A percentile compares a stretch with the other conserved stretches of the same genome.
These are phyloP conservation scores for Polydrusus cervinus DNA, from an alignment of 2,888 invertebrate species.

Conservation along the genomic window DNA sequence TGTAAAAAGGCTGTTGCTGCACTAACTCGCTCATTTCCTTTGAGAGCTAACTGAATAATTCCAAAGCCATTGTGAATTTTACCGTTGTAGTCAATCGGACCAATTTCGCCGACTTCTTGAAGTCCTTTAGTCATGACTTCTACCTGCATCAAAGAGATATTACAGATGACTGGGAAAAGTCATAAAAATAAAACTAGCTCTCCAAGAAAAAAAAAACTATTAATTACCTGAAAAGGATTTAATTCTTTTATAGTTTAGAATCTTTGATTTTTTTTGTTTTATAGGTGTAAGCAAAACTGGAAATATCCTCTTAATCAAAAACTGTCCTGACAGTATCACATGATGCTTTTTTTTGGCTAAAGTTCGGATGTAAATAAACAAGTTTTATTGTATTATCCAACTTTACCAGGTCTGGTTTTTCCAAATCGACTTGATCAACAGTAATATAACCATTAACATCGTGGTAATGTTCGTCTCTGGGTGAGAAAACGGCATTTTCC, in stretches of 20 bases:
- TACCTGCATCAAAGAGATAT: background rate
- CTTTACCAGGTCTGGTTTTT: conserved; percentile 15
- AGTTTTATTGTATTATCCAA: background rate
- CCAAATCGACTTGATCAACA: background rate
- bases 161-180: no score
- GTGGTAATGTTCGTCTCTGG: conserved; percentile 56
- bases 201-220: no score
- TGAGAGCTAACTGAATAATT: conserved; percentile 9
- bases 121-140: conserved; percentile 12
- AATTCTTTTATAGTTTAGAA: no score
- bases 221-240: no score
- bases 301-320: no score
- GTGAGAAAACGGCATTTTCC: conserved; percentile 37
- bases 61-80: conserved; percentile 9
- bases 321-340: no score
- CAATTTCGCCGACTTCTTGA: conserved; percentile 16
- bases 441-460: conserved; percentile 14
- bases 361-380: no score
- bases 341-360: no score
- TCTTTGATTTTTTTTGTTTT: no score
- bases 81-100: conserved; percentile 31
- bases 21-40: conserved; percentile 31
- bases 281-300: no score
- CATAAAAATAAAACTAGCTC: no score
- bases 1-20: conserved; percentile 30